Evolutionary conservation across 2,113 vertebrate species (phyloP).

Genomic region (Loxodonta africana): DNA sequence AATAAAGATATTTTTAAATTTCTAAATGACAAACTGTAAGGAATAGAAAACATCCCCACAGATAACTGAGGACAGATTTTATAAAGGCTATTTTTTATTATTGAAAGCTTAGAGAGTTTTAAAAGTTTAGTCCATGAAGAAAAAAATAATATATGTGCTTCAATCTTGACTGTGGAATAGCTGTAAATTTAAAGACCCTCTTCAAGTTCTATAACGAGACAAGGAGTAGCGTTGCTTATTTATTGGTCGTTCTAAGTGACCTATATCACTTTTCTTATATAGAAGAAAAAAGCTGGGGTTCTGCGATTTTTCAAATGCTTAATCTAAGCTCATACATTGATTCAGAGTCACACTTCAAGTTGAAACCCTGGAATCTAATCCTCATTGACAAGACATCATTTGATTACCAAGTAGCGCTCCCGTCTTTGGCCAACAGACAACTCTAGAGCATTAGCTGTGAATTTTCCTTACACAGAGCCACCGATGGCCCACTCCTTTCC

Average conservation of each 20-base stretch:
- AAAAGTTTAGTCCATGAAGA: not conserved
- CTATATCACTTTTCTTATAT: not conserved
- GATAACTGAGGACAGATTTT: slow-evolving; percentile 20
- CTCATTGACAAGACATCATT: not conserved
- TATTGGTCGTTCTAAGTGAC: not conserved
- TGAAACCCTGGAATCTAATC: not conserved
- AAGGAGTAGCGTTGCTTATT: not conserved
- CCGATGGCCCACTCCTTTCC: not conserved
- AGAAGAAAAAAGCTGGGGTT: not conserved
- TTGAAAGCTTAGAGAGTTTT: not conserved
- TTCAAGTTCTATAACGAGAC: not conserved
- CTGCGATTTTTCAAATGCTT: not conserved
- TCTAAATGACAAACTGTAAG: slow-evolving; percentile 24
- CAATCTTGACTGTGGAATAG: not conserved
- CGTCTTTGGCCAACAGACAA: not conserved
- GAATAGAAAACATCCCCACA: slow-evolving; percentile 13
- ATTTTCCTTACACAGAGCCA: not conserved
- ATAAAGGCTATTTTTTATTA: not conserved
- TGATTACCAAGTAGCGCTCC: not conserved
- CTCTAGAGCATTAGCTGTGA: not conserved
- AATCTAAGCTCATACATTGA: not conserved
- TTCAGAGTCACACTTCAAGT: not conserved
- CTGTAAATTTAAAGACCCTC: not conserved
- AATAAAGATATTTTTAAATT: slow-evolving; percentile 53
- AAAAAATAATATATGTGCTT: not conserved